These are phyloP conservation scores for Gasterosteus aculeatus DNA, from an alignment of 2,113 vertebrate species.

Conservation along the genomic window DNA sequence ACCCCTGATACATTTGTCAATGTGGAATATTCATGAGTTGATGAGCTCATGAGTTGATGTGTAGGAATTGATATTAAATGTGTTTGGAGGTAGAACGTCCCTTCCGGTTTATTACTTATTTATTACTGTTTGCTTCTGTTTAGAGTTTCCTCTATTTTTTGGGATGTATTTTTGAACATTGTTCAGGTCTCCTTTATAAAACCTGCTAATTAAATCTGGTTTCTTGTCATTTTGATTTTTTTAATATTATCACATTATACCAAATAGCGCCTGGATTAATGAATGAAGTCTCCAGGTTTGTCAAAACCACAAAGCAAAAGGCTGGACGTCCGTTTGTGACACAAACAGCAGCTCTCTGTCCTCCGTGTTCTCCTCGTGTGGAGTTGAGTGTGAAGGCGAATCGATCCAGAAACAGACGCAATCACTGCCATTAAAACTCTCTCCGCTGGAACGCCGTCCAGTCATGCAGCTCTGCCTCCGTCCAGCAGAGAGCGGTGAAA, in stretches of 20 bases:
- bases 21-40: no score
- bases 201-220: no score
- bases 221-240: no score
- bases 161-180: neutral
- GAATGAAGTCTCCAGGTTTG: neutral
- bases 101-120: no score
- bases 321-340: no score
- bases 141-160: neutral
- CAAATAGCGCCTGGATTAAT: neutral
- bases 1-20: no score
- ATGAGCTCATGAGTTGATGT: neutral
- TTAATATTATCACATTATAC: neutral
- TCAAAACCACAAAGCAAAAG: neutral
- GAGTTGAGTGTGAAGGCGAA: neutral
- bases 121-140: no score
- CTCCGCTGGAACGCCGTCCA: neutral
- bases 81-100: neutral
- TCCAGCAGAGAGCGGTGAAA: constrained; percentile 35
- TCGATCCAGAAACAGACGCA: neutral
- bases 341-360: no score
- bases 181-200: no score
- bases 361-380: neutral
- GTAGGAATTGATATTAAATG: neutral
- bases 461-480: neutral
- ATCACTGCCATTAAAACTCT: neutral